Evolutionary conservation across 2,797 vertebrate species (phyloP).

Genomic region (Halcyon smyrnensis): DNA sequence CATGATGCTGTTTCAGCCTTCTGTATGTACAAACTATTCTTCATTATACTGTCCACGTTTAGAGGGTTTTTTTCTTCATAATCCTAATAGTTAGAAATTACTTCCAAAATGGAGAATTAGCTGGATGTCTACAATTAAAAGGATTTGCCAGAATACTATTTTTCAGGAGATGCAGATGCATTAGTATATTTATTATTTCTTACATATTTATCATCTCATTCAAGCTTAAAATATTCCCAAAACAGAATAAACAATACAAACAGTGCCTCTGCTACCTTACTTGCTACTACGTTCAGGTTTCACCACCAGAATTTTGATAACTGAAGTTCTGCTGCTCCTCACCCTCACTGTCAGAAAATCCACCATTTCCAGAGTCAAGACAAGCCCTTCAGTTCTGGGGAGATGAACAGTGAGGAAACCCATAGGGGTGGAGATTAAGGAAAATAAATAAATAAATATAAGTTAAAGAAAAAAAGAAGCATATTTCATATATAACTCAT

Average conservation of each 20-base stretch:
- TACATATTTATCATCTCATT: background rate
- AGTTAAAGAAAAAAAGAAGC: background rate
- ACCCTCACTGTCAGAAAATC: background rate
- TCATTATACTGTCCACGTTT: background rate
- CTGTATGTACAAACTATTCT: background rate
- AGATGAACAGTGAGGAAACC: background rate
- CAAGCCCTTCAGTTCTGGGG: background rate
- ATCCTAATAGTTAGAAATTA: background rate
- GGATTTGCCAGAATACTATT: background rate
- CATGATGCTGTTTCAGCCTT: constrained; percentile 5
- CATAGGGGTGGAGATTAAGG: background rate
- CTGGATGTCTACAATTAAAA: background rate
- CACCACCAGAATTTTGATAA: background rate
- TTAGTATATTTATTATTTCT: background rate
- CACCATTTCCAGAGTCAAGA: background rate
- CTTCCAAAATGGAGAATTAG: background rate
- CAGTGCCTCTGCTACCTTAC: background rate
- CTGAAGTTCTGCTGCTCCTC: background rate
- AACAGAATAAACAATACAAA: background rate
- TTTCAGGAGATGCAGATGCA: background rate
- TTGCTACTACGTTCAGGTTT: background rate
- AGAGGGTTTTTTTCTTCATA: background rate
- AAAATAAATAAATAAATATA: background rate
- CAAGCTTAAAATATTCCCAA: background rate
- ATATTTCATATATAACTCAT: background rate